Evolutionary conservation across 2,888 invertebrate genomes (phyloP), one percentile per base, ranked within the genome.

Genomic region (Amorpha juglandis): DNA sequence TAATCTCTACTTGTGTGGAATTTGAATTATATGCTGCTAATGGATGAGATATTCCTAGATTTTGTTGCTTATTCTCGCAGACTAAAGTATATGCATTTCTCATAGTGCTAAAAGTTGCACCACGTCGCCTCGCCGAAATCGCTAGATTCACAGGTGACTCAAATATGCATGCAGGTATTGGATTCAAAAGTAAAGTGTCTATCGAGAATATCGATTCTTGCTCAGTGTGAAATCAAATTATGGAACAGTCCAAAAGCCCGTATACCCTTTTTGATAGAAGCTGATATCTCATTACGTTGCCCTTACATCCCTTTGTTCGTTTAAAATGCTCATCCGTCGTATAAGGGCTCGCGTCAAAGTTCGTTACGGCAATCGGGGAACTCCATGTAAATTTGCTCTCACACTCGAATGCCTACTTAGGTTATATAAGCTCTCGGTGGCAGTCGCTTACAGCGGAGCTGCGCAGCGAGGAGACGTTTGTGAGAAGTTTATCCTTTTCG

Each of bases 401-500:
- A 73, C 68, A 73, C 69, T 74, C 71, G 73, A 76, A 78, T 71
- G 73, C 75, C 69, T 73, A 72, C 70, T 71, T 69, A 67, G 68
- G 69, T 69, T 73, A 79, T 79, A 78, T 67, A 67, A 65, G 63
- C 55, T 65, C 47, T 51, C 63, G 47, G 65, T 58, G 62, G 19
- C 47, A 53, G 16, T 72, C 73, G 70, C 76, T 76, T 77, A 73
- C 69, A 70, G 69, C 70, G 69, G 75, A 73, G 72, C 72, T 78
- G 69, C 70, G 69, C 75, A 73, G 72, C 72, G 78, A 70, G 72
- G 74, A 74, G 77, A 74, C 77, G 76, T 78, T 82, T 81, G 77
- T 72, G 81, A 79, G 79, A 78, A 81, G 81, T 81, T 86, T 83
- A 83, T 86, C 85, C 87, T 86, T 86, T 83, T 78, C 80, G 75